phyloP scores from a whole-genome alignment of 2,888 invertebrate genomes.

The Brachypterus glaber region DNA sequence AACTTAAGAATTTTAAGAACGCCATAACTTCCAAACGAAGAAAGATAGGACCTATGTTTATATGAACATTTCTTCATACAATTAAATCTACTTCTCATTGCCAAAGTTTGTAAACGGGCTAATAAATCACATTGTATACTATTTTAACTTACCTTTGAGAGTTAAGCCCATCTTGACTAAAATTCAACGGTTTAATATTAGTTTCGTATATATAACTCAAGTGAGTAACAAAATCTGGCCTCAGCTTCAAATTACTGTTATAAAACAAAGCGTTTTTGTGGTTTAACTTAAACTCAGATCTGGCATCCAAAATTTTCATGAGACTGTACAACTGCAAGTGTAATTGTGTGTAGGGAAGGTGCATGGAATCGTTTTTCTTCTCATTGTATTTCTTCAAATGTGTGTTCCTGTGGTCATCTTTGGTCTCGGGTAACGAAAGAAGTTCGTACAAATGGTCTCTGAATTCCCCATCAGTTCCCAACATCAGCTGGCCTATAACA shows the following conservation, averaged over 20 bases:
- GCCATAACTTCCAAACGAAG: too few species aligned
- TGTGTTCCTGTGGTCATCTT: conserved; percentile 11
- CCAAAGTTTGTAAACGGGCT: too few species aligned
- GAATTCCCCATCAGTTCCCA: conserved; percentile 36
- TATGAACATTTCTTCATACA: too few species aligned
- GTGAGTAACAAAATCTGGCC: conserved; percentile 24
- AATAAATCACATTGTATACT: too few species aligned
- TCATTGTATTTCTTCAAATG: conserved; percentile 18
- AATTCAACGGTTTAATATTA: conserved; percentile 28
- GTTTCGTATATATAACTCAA: conserved; percentile 30
- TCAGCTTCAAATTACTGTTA: conserved; percentile 26
- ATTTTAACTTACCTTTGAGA: too few species aligned
- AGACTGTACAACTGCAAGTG: conserved; percentile 34
- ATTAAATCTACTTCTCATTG: too few species aligned
- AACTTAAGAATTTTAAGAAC: too few species aligned
- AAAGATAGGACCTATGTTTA: too few species aligned
- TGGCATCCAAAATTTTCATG: conserved; percentile 25
- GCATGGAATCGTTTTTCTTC: conserved; percentile 18
- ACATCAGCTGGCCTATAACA: conserved; percentile 35
- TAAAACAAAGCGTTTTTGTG: conserved; percentile 33
- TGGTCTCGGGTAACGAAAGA: conserved; percentile 26
- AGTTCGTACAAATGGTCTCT: conserved; percentile 32
- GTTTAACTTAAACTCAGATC: conserved; percentile 27
- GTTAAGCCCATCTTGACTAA: conserved; percentile 25
- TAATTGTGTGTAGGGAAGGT: conserved; percentile 28